Conservation (phyloP, 2,888 invertebrate genomes). For the Scaptomyza polygonia region DNA sequence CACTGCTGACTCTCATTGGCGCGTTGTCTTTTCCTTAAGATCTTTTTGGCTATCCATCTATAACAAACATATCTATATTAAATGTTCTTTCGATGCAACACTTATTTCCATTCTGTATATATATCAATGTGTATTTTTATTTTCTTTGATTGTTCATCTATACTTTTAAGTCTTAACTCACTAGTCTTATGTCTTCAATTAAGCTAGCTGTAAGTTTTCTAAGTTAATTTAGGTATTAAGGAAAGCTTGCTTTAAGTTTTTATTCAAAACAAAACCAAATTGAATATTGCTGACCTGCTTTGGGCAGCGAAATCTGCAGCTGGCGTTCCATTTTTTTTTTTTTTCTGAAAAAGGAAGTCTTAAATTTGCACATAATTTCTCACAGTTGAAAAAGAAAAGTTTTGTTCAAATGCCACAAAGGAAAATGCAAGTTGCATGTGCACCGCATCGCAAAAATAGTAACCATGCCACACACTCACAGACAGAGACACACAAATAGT, state of each 20-base stretch:
- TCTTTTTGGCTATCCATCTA: slow-evolving; percentile 41
- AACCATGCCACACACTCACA: slow-evolving; percentile 19
- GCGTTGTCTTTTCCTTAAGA: slow-evolving; percentile 75
- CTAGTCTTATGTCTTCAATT: slow-evolving; percentile 20
- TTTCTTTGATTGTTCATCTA: not conserved
- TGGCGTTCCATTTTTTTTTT: slow-evolving; percentile 2
- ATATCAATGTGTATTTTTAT: not conserved
- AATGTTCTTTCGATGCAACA: slow-evolving; percentile 30
- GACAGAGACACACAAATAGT: slow-evolving; percentile 9
- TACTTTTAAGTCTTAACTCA: not conserved
- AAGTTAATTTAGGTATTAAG: slow-evolving; percentile 3
- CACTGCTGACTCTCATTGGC: slow-evolving; percentile 77
- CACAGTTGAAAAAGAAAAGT: slow-evolving; percentile 41
- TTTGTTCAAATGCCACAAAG: slow-evolving; percentile 43
- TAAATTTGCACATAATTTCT: slow-evolving; percentile 51
- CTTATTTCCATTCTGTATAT: slow-evolving; percentile 1
- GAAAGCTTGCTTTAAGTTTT: slow-evolving; percentile 27
- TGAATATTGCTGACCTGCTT: slow-evolving; percentile 37
- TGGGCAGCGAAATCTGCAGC: slow-evolving; percentile 20
- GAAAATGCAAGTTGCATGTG: slow-evolving; percentile 58
- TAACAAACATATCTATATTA: slow-evolving; percentile 30
- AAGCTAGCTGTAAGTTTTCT: slow-evolving; percentile 18
- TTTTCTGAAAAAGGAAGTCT: slow-evolving; percentile 35
- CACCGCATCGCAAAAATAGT: slow-evolving; percentile 52
- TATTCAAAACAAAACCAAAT: not conserved